Conservation (phyloP, 2,797 vertebrate genomes). For the Florisuga fusca region DNA sequence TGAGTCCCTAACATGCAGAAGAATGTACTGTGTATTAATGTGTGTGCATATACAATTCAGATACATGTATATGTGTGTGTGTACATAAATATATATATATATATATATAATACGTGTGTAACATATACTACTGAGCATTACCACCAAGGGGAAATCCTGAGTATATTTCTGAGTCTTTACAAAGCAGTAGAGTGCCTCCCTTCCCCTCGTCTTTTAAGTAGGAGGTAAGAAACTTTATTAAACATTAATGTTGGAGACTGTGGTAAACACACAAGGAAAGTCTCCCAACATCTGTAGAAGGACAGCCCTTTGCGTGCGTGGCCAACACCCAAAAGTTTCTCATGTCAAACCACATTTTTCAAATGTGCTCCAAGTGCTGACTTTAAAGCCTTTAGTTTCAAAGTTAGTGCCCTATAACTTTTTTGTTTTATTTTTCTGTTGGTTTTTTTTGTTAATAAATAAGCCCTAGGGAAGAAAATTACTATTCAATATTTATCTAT, state of each 20-base stretch:
- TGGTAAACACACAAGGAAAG: background rate
- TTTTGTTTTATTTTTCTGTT: slow-evolving; percentile 20
- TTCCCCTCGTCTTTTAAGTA: background rate
- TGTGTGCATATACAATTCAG: background rate
- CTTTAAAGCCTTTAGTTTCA: slow-evolving; percentile 44
- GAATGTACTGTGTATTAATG: background rate
- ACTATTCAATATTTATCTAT: slow-evolving; percentile 8
- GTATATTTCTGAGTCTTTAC: background rate
- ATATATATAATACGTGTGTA: background rate
- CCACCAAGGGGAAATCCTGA: background rate
- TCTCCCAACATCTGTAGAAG: background rate
- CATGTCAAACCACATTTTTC: slow-evolving; percentile 45
- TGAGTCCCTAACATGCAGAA: background rate
- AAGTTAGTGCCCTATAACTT: background rate
- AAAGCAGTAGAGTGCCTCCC: background rate
- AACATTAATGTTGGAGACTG: slow-evolving; percentile 2
- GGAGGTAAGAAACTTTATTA: slow-evolving; percentile 35
- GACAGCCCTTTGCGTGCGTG: background rate
- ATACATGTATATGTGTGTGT: background rate
- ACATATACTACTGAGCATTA: background rate
- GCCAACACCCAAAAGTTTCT: slow-evolving; percentile 25
- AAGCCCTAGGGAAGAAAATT: background rate
- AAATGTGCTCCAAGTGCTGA: slow-evolving; percentile 36
- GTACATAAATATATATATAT: too few species aligned
- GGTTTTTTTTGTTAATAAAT: background rate